Evolutionary conservation across 2,888 invertebrate genomes (phyloP), one percentile per base, ranked within the genome.

Genomic region (Drosophila incognita): DNA sequence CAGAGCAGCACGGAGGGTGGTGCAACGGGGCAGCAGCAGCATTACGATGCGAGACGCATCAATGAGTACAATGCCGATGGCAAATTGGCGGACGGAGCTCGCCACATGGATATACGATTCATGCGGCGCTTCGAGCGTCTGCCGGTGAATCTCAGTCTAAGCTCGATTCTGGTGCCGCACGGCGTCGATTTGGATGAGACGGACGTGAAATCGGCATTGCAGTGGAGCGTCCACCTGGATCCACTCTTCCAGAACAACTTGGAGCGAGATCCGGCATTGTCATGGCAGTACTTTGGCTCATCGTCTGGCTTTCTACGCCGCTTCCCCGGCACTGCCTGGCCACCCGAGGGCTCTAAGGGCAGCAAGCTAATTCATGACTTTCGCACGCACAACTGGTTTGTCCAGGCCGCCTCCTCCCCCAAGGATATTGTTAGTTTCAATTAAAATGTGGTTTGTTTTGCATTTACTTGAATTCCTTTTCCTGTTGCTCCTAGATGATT

Each of bases 271-370:
- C 97, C 98, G 0, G 96, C 97, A 2, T 94, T 99, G 49, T 97
- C 98, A n/a, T 99, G 99, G 98, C 99, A 99, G 94, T 99, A 98
- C 94, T 99, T 98, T 94, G 99, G 99, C 60, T 98, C 98, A 63
- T 96, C 98, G n/a, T 95, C 96, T 2, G 99, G 99, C 58, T 99
- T 99, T 93, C 95, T 99, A 93, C 94, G 99, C 87, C 95, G 98
- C 90, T 99, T 97, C 94, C 99, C 99, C 92, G 99, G 99, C 96
- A 97, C 97, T 91, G 96, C 97, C 27, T 97, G 97, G 97, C 97
- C 97, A 24, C 96, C 97, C 31, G 96, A 96, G 93, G 96, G 96
- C 82, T 95, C 96, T 59, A 95, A 96, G 81, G 97, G 96, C 91
- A 97, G 95, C 81, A 95, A 96, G 66, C 95, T 96, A 79, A 96